Evolutionary conservation across 1,140 invertebrate genomes (phyloP), one percentile per base, ranked within the genome.

Genomic region (Leucophenga varia): DNA sequence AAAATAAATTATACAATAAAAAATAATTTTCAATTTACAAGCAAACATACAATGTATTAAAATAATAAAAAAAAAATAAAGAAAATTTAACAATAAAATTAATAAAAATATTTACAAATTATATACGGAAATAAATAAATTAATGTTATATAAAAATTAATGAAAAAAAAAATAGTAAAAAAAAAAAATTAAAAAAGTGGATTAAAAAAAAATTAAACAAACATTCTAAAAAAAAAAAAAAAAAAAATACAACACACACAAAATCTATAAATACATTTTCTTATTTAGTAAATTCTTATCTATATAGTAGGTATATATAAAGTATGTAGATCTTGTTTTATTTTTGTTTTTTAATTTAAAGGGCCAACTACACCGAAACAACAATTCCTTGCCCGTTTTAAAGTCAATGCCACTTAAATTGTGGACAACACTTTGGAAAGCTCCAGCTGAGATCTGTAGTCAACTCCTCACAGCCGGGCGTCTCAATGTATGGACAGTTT

Each of bases 371-470:
- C 44, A 56, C 45, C 22, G 70, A 72, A 42, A 73, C 59, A 19
- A 72, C 50, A 21, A 73, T 49, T 73, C 70, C 51, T 73, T 73
- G 64, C 70, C 70, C 49, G 70, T 73, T 48, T 73, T 73, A 12
- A 73, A 73, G 40, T 73, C 70, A 22, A 56, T 57, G 48, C n/a
- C 70, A 73, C 52, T 73, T 72, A 47, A 68, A 73, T 53, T 73
- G 70, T 21, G 70, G 70, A 57, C 70, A 73, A 42, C 70, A 73
- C 44, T 73, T 73, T 52, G 70, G 70, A 52, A 65, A 73, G 45
- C 61, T 57, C 70, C 70, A 73, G 54, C 59, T 59, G 38, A 60
- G 58, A 47, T 73, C 61, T 25, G 55, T 59, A 41, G 70, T 63
- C 45, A 73, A 59, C 59, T 73, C 70, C 56, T 71, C 64, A 52